phyloP scores from a whole-genome alignment of 2,113 vertebrate genomes.

The Callaeas wilsoni region DNA sequence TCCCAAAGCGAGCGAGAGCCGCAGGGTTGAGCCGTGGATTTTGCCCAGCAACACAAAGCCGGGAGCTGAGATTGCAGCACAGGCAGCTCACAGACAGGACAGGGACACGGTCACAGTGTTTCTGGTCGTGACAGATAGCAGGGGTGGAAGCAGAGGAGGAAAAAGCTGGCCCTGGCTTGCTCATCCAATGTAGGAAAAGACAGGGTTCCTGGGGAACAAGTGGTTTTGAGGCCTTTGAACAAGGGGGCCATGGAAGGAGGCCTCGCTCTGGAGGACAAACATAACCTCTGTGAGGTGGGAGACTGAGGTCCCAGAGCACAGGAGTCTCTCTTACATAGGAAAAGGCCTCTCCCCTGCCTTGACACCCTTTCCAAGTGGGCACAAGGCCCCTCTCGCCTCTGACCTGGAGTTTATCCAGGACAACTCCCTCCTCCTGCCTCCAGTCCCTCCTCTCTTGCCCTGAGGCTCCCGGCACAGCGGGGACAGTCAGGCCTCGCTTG shows the following conservation, averaged over 20 bases:
- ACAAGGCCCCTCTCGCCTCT: neutral
- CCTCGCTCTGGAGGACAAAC: neutral
- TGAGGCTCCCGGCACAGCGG: rapidly evolving
- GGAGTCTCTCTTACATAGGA: neutral
- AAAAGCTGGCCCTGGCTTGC: neutral
- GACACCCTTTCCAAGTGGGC: neutral
- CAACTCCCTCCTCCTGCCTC: neutral
- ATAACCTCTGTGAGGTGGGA: neutral
- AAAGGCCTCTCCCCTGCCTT: neutral
- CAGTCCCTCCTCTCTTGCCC: neutral
- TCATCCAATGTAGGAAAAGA: rapidly evolving
- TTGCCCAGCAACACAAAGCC: neutral
- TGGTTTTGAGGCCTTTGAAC: neutral
- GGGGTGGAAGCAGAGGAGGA: neutral
- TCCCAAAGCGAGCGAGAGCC: rapidly evolving
- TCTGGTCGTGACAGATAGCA: rapidly evolving
- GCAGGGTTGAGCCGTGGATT: neutral
- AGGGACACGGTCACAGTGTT: rapidly evolving
- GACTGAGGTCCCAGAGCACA: neutral
- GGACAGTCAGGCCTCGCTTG: rapidly evolving
- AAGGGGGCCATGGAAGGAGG: neutral
- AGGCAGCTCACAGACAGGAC: neutral
- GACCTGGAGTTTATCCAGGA: conserved; percentile 18
- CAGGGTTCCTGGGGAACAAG: neutral
- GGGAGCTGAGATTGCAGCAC: neutral